Base-by-base conservation (phyloP, 2,113 vertebrate genomes). In the Trachemys scripta region DNA sequence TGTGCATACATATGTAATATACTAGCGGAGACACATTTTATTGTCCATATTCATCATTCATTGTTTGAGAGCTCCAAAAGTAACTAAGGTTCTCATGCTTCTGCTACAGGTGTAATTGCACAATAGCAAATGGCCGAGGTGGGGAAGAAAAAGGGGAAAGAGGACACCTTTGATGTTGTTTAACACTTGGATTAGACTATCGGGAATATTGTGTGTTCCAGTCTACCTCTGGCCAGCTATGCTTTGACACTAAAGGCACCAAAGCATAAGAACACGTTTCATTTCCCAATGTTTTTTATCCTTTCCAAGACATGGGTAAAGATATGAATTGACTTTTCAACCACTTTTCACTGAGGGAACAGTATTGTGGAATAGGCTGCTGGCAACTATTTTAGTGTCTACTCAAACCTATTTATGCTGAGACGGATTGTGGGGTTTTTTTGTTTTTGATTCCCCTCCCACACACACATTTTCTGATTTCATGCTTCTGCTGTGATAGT, bases 381-480 rank as follows among this genome's bases (percentile, higher is more conserved):
- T 95, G 85, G 89, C 82, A 96, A 95, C 51, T 62, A 53, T 89
- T 90, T 72, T 81, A 79, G 27, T 88, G 85, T 92, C 94, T 88
- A 95, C 88, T 80, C 83, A 91, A 95, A 96, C 75, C 80, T 96
- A 56, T 59, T 87, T 56, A 88, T 31, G 50, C 54, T 91, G 92
- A 90, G 85, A 87, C 8, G 86, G 89, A 91, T 93, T 94, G 53
- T 94, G 35, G 80, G 45, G 53, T 80, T 51, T 27, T 87, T 76
- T 76, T 42, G 10, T 88, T 91, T 88, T 79, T 96, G 86, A 62
- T 91, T 49, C 47, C 69, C 69, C 47, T 91, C 85, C 62, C 81
- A 8, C 19, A 88, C 80, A 87, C 90, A 25, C 92, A 92, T 96
- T 96, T 94, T 92, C 84, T 88, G 62, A 94, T 94, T 94, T 95